Evolutionary conservation across 1,140 invertebrate species (phyloP), one percentile per base, ranked within the genome.

Genomic region (Drosophila auraria): DNA sequence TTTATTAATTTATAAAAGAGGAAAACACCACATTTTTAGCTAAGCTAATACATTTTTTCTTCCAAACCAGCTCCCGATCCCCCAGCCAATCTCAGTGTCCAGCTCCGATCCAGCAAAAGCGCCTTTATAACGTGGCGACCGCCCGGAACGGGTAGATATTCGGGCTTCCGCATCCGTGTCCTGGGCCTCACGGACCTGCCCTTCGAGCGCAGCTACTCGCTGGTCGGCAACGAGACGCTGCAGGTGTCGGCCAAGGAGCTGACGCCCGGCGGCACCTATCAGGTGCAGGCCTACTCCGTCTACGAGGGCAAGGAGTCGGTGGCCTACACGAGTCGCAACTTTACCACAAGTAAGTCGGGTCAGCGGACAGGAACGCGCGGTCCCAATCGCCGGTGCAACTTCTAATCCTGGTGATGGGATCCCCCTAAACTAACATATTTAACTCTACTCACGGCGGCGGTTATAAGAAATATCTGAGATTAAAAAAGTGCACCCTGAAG

Each of bases 251-350:
- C 98, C 23, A 94, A 96, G 65, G 97, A 98, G 87, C 94, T 98
- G 45, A 97, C 97, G 95, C 47, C 97, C 1, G 97, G 97, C 74
- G 97, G 97, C n/a, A 61, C 60, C 12, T 98, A 98, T 92, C 97
- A 98, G 93, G 95, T 98, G 56, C 97, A 98, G 93, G 95, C 98
- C 20, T 98, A 96, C 92, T 97, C 97, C 40, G 95, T 98, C 30
- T 97, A 97, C 89, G 96, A 98, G 92, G 95, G 96, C 76, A 98
- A 98, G 94, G 97, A 98, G 93, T 97, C 97, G 87, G 96, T 96
- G 45, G 97, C 97, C 9, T 98, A 98, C 83, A 97, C 97, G 49
- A 97, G 97, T 68, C 94, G 96, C 59, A 98, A 98, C 93, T 98
- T 99, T 91, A 99, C 97, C 47, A 98, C 97, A 80, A 97, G 97